Evolutionary conservation across 2,888 invertebrate species (phyloP).

Genomic region (Pharmacophagus antenor): DNA sequence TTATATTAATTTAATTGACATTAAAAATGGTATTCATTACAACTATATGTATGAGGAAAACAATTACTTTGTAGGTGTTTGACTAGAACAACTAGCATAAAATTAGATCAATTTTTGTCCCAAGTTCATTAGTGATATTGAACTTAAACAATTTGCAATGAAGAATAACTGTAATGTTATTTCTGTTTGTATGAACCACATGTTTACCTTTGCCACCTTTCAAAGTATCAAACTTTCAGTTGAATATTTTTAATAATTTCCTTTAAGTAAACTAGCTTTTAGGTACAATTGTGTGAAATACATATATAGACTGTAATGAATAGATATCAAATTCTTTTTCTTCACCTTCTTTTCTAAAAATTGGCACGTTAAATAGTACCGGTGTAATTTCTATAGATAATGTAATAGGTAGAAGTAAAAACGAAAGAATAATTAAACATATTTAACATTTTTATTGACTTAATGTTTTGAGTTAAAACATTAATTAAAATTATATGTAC

Average conservation of each 20-base stretch:
- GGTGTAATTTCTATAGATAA: background rate
- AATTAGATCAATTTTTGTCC: background rate
- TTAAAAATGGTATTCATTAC: no score
- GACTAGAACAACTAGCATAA: background rate
- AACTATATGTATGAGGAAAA: no score
- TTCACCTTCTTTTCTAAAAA: no score
- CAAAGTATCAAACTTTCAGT: background rate
- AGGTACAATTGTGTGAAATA: no score
- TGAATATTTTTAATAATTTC: no score
- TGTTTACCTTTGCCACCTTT: background rate
- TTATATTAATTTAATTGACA: no score
- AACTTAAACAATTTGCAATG: background rate
- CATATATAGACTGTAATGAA: no score
- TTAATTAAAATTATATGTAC: conserved; percentile 55
- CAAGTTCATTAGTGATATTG: no score
- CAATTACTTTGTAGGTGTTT: background rate
- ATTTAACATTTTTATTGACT: conserved; percentile 40
- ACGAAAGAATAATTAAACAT: conserved; percentile 29
- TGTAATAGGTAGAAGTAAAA: background rate
- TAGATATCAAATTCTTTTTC: no score
- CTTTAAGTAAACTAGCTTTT: no score
- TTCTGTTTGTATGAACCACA: background rate
- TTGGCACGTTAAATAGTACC: no score
- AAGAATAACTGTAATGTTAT: background rate
- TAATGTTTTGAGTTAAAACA: conserved; percentile 35